These are phyloP conservation scores for Lagopus leucura DNA, from an alignment of 2,113 vertebrate genomes.

Conservation along the genomic window DNA sequence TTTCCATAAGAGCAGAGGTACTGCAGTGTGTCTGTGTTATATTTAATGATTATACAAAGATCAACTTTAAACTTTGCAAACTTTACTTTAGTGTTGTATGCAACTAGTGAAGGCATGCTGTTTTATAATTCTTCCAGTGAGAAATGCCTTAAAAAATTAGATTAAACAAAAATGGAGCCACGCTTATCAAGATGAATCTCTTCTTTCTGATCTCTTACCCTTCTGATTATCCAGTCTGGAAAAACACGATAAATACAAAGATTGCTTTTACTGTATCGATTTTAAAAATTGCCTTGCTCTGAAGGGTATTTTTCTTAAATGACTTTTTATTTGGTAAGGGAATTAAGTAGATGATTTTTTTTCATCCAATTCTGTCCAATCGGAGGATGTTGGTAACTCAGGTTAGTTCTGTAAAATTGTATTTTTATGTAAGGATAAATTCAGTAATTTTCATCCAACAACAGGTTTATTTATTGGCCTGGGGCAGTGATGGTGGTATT, in stretches of 20 bases:
- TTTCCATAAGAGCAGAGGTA: not conserved
- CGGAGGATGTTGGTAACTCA: not conserved
- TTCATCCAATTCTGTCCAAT: not conserved
- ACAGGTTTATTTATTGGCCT: not conserved
- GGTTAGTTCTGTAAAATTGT: not conserved
- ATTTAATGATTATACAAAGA: not conserved
- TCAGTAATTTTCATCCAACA: not conserved
- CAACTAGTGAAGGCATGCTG: not conserved
- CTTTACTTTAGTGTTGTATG: not conserved
- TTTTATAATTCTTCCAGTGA: not conserved
- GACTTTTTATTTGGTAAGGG: not conserved
- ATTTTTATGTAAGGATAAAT: conserved; percentile 12
- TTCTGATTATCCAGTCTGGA: not conserved
- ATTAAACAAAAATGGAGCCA: not conserved
- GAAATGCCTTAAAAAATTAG: not conserved
- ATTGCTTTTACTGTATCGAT: not conserved
- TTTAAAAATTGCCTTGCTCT: not conserved
- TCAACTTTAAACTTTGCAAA: not conserved
- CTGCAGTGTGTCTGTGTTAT: not conserved
- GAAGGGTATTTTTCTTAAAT: not conserved
- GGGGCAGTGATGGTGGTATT: not conserved
- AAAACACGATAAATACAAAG: not conserved
- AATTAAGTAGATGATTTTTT: not conserved
- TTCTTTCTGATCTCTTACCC: not conserved
- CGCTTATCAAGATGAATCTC: not conserved